Evolutionary conservation across 1,140 invertebrate species (phyloP).

Genomic region (Anastrepha obliqua): DNA sequence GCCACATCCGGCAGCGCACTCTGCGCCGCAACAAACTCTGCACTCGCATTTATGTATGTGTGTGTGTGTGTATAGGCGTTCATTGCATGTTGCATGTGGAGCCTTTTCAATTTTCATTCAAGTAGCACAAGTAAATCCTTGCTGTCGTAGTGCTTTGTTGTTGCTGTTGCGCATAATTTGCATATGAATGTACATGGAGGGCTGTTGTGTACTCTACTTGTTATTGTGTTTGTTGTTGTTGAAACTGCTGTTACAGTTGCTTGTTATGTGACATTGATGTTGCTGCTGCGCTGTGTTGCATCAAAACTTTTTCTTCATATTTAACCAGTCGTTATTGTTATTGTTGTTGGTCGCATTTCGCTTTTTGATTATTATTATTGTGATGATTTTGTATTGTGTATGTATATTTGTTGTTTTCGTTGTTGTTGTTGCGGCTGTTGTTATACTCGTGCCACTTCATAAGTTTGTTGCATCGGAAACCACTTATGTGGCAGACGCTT

Average conservation of each 20-base stretch:
- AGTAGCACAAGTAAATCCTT: slow-evolving; percentile 27
- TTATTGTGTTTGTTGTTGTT: slow-evolving; percentile 5
- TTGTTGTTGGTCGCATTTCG: slow-evolving; percentile 14
- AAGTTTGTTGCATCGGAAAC: slow-evolving; percentile 50
- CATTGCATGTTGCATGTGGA: slow-evolving; percentile 33
- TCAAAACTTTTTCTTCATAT: background rate
- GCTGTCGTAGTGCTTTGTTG: background rate
- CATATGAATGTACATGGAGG: slow-evolving; percentile 29
- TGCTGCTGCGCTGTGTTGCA: slow-evolving; percentile 26
- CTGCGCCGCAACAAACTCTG: background rate
- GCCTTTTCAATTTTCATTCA: slow-evolving; percentile 51
- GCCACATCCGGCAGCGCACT: background rate
- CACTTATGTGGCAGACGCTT: slow-evolving; percentile 47
- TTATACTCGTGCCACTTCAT: slow-evolving; percentile 34
- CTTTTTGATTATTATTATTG: slow-evolving; percentile 51
- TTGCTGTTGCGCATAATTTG: slow-evolving; percentile 47
- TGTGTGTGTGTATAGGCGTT: background rate
- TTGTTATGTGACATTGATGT: slow-evolving; percentile 52
- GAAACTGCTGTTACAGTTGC: slow-evolving; percentile 18
- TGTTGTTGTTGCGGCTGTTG: background rate
- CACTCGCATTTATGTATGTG: background rate
- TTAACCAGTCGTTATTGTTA: background rate
- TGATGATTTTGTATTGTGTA: background rate
- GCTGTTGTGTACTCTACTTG: background rate
- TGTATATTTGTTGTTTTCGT: background rate